A percentile compares a stretch with the other conserved stretches of the same genome.
phyloP scores from a whole-genome alignment of 2,888 invertebrate species.

The Lycaena phlaeas region DNA sequence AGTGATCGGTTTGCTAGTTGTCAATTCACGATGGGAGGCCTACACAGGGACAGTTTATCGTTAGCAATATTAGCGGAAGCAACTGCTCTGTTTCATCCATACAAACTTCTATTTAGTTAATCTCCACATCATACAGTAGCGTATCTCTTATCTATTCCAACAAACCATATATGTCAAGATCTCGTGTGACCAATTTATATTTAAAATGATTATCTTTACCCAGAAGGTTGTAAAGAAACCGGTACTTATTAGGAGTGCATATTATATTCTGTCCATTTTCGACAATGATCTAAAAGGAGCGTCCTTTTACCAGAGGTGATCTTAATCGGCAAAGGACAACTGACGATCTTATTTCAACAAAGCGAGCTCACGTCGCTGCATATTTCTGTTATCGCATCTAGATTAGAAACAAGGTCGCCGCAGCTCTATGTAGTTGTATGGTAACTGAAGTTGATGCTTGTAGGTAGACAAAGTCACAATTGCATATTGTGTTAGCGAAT shows the following conservation, averaged over 20 bases:
- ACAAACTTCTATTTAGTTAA: too few species aligned
- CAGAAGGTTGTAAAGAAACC: neutral
- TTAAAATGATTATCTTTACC: neutral
- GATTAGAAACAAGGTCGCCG: conserved; percentile 38
- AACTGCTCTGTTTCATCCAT: too few species aligned
- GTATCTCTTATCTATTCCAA: too few species aligned
- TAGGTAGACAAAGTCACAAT: neutral
- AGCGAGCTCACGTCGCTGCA: conserved; percentile 20
- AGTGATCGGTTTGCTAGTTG: too few species aligned
- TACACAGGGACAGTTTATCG: too few species aligned
- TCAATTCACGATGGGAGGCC: too few species aligned
- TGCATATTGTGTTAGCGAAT: conserved; percentile 10
- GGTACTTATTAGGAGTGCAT: neutral
- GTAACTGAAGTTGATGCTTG: conserved; percentile 9
- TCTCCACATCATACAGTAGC: too few species aligned
- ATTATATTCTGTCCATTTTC: neutral
- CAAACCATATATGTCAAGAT: neutral
- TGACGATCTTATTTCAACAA: conserved; percentile 4
- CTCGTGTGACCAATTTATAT: conserved; percentile 2
- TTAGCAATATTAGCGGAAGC: too few species aligned
- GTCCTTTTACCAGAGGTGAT: conserved; percentile 6
- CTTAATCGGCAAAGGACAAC: conserved; percentile 3
- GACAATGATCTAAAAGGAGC: conserved; percentile 1
- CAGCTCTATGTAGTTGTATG: neutral
- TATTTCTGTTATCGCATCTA: conserved; percentile 39